Base-by-base conservation (phyloP, 2,888 invertebrate species). In the Melitaea athalia region DNA sequence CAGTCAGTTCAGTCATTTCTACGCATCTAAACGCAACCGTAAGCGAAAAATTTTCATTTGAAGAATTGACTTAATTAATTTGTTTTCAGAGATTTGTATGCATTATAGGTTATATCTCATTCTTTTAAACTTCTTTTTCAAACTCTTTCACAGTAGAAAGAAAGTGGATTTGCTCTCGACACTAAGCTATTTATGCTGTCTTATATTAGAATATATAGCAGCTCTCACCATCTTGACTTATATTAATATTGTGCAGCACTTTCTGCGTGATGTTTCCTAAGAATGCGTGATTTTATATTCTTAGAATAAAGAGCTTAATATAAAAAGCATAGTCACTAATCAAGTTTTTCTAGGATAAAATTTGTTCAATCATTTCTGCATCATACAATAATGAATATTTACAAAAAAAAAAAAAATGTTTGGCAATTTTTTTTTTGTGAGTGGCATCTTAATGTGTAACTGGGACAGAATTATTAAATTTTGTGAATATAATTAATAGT, bases 1-100 rank as follows among this genome's bases (percentile, higher is more conserved):
- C 80, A 75, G 73, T 75, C 80, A 89, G 89, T 89, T 82, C 80
- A 75, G 73, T 75, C 80, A 79, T 77, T 79, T 77, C 80, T 77
- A 87, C 85, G 77, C 85, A 85, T 84, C 81, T 83, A 81, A 81
- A 85, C 78, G 78, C 79, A 78, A 82, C 80, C 83, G 76, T 79
- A 83, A 84, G 73, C 72, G 71, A 79, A 81, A 80, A 79, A 79
- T 17, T 68, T 49, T 67, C 59, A 70, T 72, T 64, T 72, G 64
- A 63, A 65, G 57, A 62, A 61, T 38, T 62, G 38, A 53, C 65
- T 69, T 61, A 47, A 70, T 60, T 53, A 65, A 70, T 68, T 43
- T 57, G 59, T 14, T 59, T 50, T 62, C 15, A 49, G 63, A 60
- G 49, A 33, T 66, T 3, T 38, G 8, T 5, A 38, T 38, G 0